Conservation (phyloP, 2,797 vertebrate species). For the Dallia pectoralis region DNA sequence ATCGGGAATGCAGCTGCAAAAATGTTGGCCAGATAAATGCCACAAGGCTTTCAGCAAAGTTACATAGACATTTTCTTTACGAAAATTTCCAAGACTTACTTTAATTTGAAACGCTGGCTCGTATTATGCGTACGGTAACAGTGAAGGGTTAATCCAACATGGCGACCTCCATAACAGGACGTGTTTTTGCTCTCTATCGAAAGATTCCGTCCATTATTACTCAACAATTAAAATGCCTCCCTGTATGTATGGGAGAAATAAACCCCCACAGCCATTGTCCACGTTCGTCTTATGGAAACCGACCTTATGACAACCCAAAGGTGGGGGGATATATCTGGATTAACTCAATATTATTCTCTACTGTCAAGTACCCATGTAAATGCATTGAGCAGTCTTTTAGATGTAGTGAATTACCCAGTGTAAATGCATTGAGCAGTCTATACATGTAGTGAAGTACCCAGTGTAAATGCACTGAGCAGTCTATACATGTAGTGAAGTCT, state of each 20-base stretch:
- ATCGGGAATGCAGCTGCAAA: too few relatives aligned
- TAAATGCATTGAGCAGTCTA: not conserved
- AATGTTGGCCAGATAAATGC: too few relatives aligned
- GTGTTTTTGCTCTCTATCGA: conserved; percentile 33
- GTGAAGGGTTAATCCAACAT: conserved; percentile 50
- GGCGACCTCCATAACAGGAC: conserved; percentile 50
- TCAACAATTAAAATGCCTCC: not conserved
- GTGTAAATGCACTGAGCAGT: not conserved
- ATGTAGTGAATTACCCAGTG: not conserved
- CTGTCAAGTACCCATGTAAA: not conserved
- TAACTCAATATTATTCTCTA: not conserved
- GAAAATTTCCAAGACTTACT: conserved; percentile 1
- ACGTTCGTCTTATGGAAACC: conserved; percentile 34
- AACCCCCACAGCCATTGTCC: conserved; percentile 5
- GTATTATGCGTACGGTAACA: not conserved
- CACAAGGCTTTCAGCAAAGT: too few relatives aligned
- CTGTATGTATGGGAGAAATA: not conserved
- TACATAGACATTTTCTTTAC: not conserved
- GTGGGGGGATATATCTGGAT: conserved; percentile 32
- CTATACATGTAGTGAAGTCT: not conserved
- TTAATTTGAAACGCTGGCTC: not conserved
- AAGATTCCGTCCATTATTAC: not conserved
- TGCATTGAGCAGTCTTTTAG: not conserved
- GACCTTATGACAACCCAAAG: conserved; percentile 32
- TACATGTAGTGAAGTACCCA: not conserved